Evolutionary conservation across 2,888 invertebrate genomes (phyloP).

Genomic region (Agrotis clavis): DNA sequence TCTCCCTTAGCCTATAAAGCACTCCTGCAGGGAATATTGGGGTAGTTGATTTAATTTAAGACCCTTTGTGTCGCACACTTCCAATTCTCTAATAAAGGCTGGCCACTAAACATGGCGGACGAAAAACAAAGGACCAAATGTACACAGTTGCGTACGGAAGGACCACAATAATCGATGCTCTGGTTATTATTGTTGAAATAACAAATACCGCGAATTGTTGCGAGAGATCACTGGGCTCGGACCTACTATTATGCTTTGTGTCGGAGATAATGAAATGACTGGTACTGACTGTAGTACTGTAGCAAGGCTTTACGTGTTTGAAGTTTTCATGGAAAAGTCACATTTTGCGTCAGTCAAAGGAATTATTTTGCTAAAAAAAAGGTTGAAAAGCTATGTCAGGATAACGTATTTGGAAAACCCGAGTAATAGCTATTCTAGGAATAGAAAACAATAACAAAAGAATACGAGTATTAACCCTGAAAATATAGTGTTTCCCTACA

Average conservation of each 20-base stretch:
- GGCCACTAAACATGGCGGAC: constrained; percentile 75
- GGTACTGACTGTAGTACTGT: neutral
- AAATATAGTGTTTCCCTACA: constrained; percentile 28
- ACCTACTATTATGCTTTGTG: constrained; percentile 65
- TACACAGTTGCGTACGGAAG: constrained; percentile 50
- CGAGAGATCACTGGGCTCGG: constrained; percentile 62
- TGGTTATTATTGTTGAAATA: constrained; percentile 79
- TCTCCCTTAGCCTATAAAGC: constrained; percentile 76
- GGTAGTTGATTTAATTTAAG: constrained; percentile 87
- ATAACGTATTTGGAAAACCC: constrained; percentile 1
- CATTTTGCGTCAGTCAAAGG: constrained; percentile 14
- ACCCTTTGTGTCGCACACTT: constrained; percentile 85
- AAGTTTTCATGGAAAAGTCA: constrained; percentile 1
- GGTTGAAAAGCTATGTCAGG: neutral
- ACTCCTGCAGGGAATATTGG: constrained; percentile 82
- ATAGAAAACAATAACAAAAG: constrained; percentile 51
- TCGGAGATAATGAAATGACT: constrained; percentile 64
- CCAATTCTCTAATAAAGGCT: constrained; percentile 85
- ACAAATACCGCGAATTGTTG: constrained; percentile 73
- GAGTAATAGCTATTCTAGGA: neutral
- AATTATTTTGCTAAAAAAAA: neutral
- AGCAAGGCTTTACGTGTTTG: neutral
- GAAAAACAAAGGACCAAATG: constrained; percentile 81
- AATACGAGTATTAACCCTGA: constrained; percentile 44
- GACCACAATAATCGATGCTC: constrained; percentile 71